Base-by-base conservation (phyloP, 2,888 invertebrate genomes). In the Periphyllus acericola region DNA sequence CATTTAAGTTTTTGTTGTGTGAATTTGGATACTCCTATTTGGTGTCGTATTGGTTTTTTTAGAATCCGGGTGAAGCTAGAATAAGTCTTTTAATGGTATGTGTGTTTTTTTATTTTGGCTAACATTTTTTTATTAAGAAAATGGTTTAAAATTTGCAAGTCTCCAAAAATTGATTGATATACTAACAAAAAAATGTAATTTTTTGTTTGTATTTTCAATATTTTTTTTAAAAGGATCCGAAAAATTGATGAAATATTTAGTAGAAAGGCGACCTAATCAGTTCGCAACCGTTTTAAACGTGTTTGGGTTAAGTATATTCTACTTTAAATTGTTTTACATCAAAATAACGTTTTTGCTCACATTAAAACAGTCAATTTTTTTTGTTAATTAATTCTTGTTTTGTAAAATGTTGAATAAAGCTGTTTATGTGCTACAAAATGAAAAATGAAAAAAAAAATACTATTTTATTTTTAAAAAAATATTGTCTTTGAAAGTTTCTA, bases 11-110 rank as follows among this genome's bases (percentile, higher is more conserved):
- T 82, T 83, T 21, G 71, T 85, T 21, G 1, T 46, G 9, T 40
- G 29, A 72, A 80, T 34, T 86, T 80, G 52, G n/a, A 68, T 79
- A n/a, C 14, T 71, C 52, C n/a, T 32, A 83, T 75, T 25, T 14
- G 52, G 60, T 34, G 68, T 85, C 46, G 78, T 66, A 75, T 76
- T 72, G 36, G 72, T 52, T 29, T 25, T 55, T 72, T 83, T 83
- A 72, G 9, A 29, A 29, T 68, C n/a, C 14, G 68, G 29, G 11
- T 29, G n/a, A 29, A 68, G 68, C 11, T 6, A 29, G 3, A 29
- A 71, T 71, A 32, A 32, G 32, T 71, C 17, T 71, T 71, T 17
- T 14, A 32, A 71, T 17, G 71, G 29, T 71, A 14, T 68, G 29
- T 71, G 9, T 68, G 29, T 17, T 32, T 71, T 29, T 71, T 71